These are phyloP conservation scores for Drosophila erecta DNA, from an alignment of 1,140 invertebrate genomes.

Conservation along the genomic window DNA sequence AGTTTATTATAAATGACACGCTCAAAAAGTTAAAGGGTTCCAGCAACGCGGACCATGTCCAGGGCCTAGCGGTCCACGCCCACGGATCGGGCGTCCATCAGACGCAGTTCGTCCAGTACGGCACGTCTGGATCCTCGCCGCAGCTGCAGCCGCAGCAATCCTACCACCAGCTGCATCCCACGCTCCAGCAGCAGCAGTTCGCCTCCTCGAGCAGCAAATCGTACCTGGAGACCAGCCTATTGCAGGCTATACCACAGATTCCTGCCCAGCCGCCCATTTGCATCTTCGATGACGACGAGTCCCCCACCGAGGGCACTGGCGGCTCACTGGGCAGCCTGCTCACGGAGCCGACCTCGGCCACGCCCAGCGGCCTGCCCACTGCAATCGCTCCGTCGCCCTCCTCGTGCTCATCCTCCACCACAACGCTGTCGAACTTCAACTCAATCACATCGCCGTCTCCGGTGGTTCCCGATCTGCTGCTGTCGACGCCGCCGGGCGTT, in stretches of 20 bases:
- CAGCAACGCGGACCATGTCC: slow-evolving; percentile 63
- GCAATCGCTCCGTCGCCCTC: slow-evolving; percentile 72
- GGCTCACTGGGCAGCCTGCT: slow-evolving; percentile 65
- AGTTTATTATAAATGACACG: slow-evolving; percentile 85
- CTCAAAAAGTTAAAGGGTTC: slow-evolving; percentile 83
- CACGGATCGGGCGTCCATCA: slow-evolving; percentile 56
- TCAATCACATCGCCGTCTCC: slow-evolving; percentile 83
- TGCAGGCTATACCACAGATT: slow-evolving; percentile 82
- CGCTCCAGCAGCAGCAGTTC: slow-evolving; percentile 53
- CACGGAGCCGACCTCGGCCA: slow-evolving; percentile 46
- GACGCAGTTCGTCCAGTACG: slow-evolving; percentile 62
- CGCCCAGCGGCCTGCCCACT: slow-evolving; percentile 47
- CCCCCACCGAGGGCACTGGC: slow-evolving; percentile 60
- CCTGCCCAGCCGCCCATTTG: slow-evolving; percentile 81
- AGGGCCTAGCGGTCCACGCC: slow-evolving; percentile 48
- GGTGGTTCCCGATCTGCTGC: slow-evolving; percentile 76
- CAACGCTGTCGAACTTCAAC: slow-evolving; percentile 79
- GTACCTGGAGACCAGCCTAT: slow-evolving; percentile 71
- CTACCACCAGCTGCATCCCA: slow-evolving; percentile 69
- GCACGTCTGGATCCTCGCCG: slow-evolving; percentile 35
- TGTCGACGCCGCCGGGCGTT: slow-evolving; percentile 77
- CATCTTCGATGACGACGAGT: slow-evolving; percentile 83
- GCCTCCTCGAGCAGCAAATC: slow-evolving; percentile 63
- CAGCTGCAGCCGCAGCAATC: slow-evolving; percentile 60
- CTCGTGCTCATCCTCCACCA: slow-evolving; percentile 73